Percentiles rank a stretch among this genome's conserved stretches.
Conservation (phyloP, 1,140 invertebrate species). For the Anoplophora glabripennis region DNA sequence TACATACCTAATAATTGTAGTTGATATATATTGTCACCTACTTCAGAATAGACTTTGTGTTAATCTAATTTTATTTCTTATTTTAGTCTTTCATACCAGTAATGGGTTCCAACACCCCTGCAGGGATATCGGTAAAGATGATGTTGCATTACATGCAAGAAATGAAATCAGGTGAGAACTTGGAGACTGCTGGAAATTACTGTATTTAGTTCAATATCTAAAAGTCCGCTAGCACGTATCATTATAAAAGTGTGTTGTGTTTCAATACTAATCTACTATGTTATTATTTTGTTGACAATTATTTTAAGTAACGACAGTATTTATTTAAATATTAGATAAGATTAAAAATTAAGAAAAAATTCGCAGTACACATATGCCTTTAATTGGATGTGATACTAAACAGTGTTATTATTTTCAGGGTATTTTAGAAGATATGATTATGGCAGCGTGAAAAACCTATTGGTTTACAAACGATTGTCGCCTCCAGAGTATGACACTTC, state of each 20-base stretch:
- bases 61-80: not conserved
- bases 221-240: not conserved
- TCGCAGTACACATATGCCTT: not conserved
- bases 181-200: not conserved
- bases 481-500: constrained; percentile 6
- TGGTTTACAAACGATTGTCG: not conserved
- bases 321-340: too few species aligned
- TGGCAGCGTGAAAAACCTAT: not conserved
- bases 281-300: not conserved
- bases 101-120: not conserved
- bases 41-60: not conserved
- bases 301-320: not conserved
- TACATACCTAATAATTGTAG: too few species aligned
- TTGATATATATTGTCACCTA: not conserved
- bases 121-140: constrained; percentile 5
- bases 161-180: not conserved
- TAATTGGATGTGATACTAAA: not conserved
- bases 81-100: constrained; percentile 1
- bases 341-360: not conserved
- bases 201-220: not conserved
- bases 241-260: not conserved
- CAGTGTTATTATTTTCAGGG: not conserved
- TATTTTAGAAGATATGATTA: constrained; percentile 9
- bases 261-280: too few species aligned
- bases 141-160: not conserved